A percentile compares a stretch with the other conserved stretches of the same genome.
Evolutionary conservation across 1,140 invertebrate species (phyloP).

Genomic region (Zelostemma sp.): DNA sequence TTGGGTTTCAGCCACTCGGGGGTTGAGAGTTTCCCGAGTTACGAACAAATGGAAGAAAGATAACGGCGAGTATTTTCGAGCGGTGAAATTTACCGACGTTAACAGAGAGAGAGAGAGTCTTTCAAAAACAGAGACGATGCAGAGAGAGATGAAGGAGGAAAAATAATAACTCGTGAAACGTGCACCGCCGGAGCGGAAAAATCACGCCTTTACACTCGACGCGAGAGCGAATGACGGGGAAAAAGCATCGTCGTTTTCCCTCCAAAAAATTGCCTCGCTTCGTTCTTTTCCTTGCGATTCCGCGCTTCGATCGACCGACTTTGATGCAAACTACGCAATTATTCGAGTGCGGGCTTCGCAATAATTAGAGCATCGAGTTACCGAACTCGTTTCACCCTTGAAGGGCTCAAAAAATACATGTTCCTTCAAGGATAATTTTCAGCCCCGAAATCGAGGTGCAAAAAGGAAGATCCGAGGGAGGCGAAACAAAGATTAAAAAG

Average conservation of each 20-base stretch:
- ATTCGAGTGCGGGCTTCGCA: too few relatives aligned
- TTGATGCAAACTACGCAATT: too few relatives aligned
- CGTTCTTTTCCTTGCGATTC: too few relatives aligned
- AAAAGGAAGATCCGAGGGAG: conserved; percentile 3
- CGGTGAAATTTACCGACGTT: neutral
- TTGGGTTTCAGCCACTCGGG: too few relatives aligned
- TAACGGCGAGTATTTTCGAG: neutral
- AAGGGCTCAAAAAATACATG: too few relatives aligned
- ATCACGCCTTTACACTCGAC: too few relatives aligned
- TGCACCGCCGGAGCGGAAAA: conserved; percentile 32
- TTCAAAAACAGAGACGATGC: conserved; percentile 4
- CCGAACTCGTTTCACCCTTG: too few relatives aligned
- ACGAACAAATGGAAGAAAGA: neutral
- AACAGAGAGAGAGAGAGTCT: conserved; percentile 10
- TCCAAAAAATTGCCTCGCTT: neutral
- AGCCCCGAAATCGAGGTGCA: too few relatives aligned
- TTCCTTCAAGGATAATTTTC: too few relatives aligned
- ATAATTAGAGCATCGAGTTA: too few relatives aligned
- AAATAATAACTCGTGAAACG: conserved; percentile 39
- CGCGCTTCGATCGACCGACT: too few relatives aligned
- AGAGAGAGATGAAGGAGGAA: too few relatives aligned
- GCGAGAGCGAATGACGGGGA: conserved; percentile 24
- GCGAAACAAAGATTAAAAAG: neutral
- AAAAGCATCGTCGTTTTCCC: conserved; percentile 8
- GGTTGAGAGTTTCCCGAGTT: neutral